These are phyloP conservation scores for Erpobdella octoculata DNA, from an alignment of 2,888 invertebrate species.

Conservation along the genomic window DNA sequence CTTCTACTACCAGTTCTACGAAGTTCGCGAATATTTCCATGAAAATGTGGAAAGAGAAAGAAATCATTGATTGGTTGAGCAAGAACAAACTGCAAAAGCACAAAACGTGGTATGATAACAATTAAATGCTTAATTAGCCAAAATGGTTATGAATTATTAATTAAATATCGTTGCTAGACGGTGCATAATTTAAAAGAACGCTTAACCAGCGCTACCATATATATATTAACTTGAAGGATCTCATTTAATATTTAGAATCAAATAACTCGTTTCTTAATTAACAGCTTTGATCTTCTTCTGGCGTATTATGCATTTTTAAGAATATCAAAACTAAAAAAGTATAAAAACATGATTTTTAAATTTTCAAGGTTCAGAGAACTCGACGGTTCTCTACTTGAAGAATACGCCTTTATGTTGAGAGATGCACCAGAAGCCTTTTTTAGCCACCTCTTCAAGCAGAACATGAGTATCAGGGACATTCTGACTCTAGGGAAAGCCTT, in stretches of 20 bases:
- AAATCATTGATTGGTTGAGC: slow-evolving; percentile 21
- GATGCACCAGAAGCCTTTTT: slow-evolving; percentile 26
- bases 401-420: slow-evolving; percentile 18
- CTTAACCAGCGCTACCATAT: too few species aligned
- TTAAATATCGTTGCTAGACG: too few species aligned
- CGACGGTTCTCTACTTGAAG: slow-evolving; percentile 19
- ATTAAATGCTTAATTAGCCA: too few species aligned
- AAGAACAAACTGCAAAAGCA: slow-evolving; percentile 23
- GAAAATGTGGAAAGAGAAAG: slow-evolving; percentile 20
- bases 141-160: too few species aligned
- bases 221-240: too few species aligned
- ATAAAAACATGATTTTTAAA: too few species aligned
- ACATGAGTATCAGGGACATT: slow-evolving; percentile 4
- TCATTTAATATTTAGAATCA: too few species aligned
- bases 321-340: too few species aligned
- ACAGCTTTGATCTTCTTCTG: too few species aligned
- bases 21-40: not conserved
- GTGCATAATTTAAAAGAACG: too few species aligned
- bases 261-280: too few species aligned
- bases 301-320: too few species aligned
- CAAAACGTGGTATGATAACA: slow-evolving; percentile 18
- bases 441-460: not conserved
- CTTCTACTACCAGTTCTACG: not conserved
- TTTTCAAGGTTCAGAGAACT: slow-evolving; percentile 24
- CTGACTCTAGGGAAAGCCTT: slow-evolving; percentile 14